Evolutionary conservation across 1,140 invertebrate species (phyloP), one percentile per base, ranked within the genome.

Genomic region (Hetaerina americana): DNA sequence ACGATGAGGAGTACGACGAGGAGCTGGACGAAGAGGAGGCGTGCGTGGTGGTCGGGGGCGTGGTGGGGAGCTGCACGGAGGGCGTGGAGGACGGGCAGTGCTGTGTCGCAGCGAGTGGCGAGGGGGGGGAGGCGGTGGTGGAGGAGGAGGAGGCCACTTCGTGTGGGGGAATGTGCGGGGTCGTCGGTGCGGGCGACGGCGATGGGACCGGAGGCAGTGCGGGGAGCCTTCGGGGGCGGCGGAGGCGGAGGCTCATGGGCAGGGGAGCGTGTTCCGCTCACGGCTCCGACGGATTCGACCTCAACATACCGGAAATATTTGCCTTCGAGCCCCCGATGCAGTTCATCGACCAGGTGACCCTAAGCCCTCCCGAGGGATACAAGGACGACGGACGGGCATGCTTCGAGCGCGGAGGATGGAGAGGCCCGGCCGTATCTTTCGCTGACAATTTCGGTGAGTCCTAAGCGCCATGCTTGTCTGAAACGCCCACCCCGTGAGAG

Each of bases 351-450:
- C 87, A 89, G 71, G 90, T 90, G n/a, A 92, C 92, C 1, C 84
- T 93, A 5, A 93, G 91, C 77, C 92, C 92, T 68, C 92, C 92
- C 10, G 92, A 93, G 77, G 91, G 91, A 6, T 93, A 93, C 83
- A 93, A 93, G 80, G 91, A 93, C 77, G 82, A 88, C 27, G 74
- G 69, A 2, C 2, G 40, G 40, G 15, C 40, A 57, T n/a, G n/a
- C n/a, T n/a, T n/a, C n/a, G n/a, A n/a, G n/a, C n/a, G n/a, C n/a
- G n/a, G n/a, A n/a, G n/a, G n/a, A n/a, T 57, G 40, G 40, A 57
- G 40, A n/a, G 40, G 40, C 15, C 40, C 15, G 15, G 15, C 40
- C 2, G 40, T 57, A 12, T 57, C 40, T n/a, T 57, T 57, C 22
- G 40, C 40, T 18, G 40, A 57, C 2, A 57, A n/a, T 12, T 57